Evolutionary conservation across 2,888 invertebrate species (phyloP).

Genomic region (Oxyteleia sp.): DNA sequence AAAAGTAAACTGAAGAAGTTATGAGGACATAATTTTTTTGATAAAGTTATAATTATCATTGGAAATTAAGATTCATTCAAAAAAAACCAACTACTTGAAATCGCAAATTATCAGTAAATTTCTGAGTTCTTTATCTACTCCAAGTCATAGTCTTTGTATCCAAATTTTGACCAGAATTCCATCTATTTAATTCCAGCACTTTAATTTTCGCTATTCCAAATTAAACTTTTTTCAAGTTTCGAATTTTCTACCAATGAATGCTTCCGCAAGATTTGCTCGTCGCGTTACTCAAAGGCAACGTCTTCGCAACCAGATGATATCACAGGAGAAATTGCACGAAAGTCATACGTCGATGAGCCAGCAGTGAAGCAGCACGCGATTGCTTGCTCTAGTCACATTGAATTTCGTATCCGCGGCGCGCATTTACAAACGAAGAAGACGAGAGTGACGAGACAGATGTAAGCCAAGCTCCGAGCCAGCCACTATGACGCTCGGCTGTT

Average conservation of each 20-base stretch:
- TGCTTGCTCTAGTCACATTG: slow-evolving; percentile 69
- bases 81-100: too few species aligned
- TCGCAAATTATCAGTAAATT: too few species aligned
- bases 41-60: too few species aligned
- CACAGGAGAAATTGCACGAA: slow-evolving; percentile 57
- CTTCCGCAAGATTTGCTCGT: slow-evolving; percentile 36
- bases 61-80: too few species aligned
- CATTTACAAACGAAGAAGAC: slow-evolving; percentile 74
- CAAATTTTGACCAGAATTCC: too few species aligned
- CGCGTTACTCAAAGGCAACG: slow-evolving; percentile 42
- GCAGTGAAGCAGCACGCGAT: slow-evolving; percentile 59
- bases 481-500: slow-evolving; percentile 85
- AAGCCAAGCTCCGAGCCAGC: too few species aligned
- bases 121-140: too few species aligned
- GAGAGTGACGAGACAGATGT: slow-evolving; percentile 75
- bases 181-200: too few species aligned
- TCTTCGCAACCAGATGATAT: slow-evolving; percentile 15
- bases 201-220: slow-evolving; percentile 1
- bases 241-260: slow-evolving; percentile 13
- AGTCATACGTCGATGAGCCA: slow-evolving; percentile 61
- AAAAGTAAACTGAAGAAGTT: too few species aligned
- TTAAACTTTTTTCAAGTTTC: background rate
- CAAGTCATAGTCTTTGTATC: too few species aligned
- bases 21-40: too few species aligned
- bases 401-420: slow-evolving; percentile 70